Conservation (phyloP, 1,140 invertebrate species). For the Drosophila bipectinata region DNA sequence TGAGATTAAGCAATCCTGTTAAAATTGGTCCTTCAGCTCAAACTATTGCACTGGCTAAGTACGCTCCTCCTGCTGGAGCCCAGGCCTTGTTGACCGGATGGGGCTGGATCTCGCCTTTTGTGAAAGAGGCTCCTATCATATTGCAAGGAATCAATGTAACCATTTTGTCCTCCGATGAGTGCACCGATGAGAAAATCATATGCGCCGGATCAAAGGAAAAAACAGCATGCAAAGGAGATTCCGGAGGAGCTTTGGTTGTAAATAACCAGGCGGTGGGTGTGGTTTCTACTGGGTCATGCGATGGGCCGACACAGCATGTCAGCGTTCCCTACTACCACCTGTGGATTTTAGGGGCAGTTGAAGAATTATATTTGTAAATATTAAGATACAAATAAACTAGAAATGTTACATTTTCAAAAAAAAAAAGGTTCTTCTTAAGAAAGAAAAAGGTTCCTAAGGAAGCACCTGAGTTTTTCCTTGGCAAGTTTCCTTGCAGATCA, state of each 20-base stretch:
- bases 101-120: neutral
- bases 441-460: no score
- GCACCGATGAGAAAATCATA: neutral
- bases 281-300: no score
- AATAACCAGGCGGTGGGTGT: neutral
- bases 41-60: neutral
- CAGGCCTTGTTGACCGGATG: neutral
- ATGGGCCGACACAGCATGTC: no score
- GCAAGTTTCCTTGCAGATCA: constrained; percentile 85
- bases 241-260: constrained; percentile 2
- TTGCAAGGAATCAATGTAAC: no score
- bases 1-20: neutral
- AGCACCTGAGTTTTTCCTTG: constrained; percentile 81
- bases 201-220: neutral
- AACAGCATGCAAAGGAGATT: neutral
- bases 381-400: no score
- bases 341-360: no score
- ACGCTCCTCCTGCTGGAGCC: neutral
- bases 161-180: no score
- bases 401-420: no score
- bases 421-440: no score
- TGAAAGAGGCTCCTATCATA: no score
- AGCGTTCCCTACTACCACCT: no score
- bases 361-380: no score
- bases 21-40: neutral